These are phyloP conservation scores for Carabus problematicus DNA, from an alignment of 2,888 invertebrate species.

Conservation along the genomic window DNA sequence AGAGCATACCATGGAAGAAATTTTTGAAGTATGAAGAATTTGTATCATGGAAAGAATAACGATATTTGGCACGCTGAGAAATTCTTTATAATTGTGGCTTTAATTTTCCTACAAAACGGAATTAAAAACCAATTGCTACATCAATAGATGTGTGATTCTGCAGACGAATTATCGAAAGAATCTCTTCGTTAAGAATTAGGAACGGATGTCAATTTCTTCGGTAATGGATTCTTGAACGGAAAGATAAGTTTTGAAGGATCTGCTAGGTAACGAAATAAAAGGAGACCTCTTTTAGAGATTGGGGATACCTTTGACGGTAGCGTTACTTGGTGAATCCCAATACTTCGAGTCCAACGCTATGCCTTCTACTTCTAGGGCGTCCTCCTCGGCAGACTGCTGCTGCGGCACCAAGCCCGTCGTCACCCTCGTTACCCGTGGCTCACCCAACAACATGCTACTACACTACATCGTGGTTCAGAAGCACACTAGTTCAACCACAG, in stretches of 20 bases:
- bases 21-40: too few species aligned
- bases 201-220: too few species aligned
- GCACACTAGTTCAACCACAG: background rate
- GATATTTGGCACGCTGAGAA: too few species aligned
- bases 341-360: slow-evolving; percentile 47
- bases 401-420: slow-evolving; percentile 61
- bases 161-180: too few species aligned
- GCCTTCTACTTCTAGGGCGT: slow-evolving; percentile 35
- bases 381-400: slow-evolving; percentile 22
- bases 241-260: background rate
- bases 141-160: too few species aligned
- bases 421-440: slow-evolving; percentile 63
- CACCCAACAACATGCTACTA: slow-evolving; percentile 57
- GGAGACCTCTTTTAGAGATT: background rate
- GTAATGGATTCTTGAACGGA: too few species aligned
- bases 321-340: slow-evolving; percentile 45
- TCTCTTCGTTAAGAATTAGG: too few species aligned
- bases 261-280: background rate
- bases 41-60: too few species aligned
- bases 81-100: too few species aligned
- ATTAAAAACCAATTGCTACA: too few species aligned
- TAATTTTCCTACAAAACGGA: too few species aligned
- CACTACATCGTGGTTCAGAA: background rate
- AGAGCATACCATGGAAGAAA: too few species aligned
- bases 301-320: slow-evolving; percentile 37